Evolutionary conservation across 2,888 invertebrate genomes (phyloP).

Genomic region (Bimastos eiseni): DNA sequence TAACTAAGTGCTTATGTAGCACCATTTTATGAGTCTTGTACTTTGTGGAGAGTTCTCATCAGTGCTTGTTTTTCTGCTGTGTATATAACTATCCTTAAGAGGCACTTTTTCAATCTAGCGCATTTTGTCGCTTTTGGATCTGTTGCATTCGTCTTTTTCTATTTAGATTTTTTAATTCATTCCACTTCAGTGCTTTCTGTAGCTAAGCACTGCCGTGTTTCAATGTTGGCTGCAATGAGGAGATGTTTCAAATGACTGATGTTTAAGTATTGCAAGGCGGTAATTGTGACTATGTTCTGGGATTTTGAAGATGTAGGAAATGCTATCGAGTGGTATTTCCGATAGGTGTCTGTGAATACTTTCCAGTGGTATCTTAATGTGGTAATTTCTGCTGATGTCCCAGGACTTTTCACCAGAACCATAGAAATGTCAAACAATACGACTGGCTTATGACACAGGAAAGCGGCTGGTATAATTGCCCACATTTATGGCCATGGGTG

Average conservation of each 20-base stretch:
- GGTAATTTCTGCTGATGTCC: background rate
- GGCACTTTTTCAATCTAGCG: background rate
- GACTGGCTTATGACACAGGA: background rate
- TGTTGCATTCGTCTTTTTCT: background rate
- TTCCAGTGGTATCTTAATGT: background rate
- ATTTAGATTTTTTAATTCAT: background rate
- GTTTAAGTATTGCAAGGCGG: too few relatives aligned
- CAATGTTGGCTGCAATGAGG: background rate
- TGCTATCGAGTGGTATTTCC: too few relatives aligned
- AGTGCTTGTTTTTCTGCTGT: background rate
- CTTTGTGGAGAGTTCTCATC: background rate
- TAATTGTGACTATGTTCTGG: background rate
- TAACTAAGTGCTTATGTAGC: background rate
- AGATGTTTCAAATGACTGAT: too few relatives aligned
- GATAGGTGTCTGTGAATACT: too few relatives aligned
- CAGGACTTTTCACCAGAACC: background rate
- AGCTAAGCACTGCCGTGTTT: background rate
- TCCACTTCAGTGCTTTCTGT: background rate
- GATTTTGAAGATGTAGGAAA: too few relatives aligned
- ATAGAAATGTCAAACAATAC: background rate
- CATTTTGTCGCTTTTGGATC: background rate
- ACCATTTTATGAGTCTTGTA: background rate
- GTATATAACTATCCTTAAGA: background rate
- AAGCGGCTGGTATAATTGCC: background rate
- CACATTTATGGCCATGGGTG: too few relatives aligned